Evolutionary conservation across 2,888 invertebrate species (phyloP).

Genomic region (Emmelina monodactyla): DNA sequence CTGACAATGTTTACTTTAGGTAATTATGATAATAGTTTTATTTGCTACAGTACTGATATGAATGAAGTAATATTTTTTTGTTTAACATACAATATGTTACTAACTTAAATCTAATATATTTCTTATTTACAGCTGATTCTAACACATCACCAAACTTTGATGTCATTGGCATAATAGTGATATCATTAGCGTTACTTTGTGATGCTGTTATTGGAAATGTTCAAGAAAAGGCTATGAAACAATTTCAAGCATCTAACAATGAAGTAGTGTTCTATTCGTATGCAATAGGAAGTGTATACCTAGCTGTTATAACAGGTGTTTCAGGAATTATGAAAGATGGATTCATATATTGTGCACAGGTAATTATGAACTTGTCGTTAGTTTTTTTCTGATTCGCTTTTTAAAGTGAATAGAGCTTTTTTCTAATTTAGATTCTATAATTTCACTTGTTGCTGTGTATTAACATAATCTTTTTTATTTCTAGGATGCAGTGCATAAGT

Average conservation of each 20-base stretch:
- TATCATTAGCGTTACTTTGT: conserved; percentile 86
- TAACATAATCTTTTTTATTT: conserved; percentile 23
- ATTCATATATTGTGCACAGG: conserved; percentile 77
- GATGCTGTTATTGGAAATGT: conserved; percentile 97
- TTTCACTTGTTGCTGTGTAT: no score
- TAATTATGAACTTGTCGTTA: no score
- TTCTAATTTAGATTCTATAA: no score
- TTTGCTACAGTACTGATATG: no score
- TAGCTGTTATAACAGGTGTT: conserved; percentile 74
- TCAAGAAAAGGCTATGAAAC: conserved; percentile 94
- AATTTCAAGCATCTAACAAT: conserved; percentile 81
- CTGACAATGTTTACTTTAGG: conserved; percentile 91
- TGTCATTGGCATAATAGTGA: conserved; percentile 74
- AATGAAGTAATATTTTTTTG: background rate
- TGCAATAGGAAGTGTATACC: conserved; percentile 84
- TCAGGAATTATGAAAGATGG: conserved; percentile 81
- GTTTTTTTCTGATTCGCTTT: no score
- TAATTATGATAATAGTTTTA: no score
- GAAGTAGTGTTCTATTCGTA: conserved; percentile 95
- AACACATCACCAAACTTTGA: conserved; percentile 79
- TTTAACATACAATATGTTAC: background rate
- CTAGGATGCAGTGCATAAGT: conserved; percentile 76
- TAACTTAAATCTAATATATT: background rate
- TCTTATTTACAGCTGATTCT: conserved; percentile 70
- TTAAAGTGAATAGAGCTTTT: no score